Percentiles rank a stretch among this genome's conserved stretches.
Conservation (phyloP, 2,113 vertebrate genomes). For the Serinus canaria region DNA sequence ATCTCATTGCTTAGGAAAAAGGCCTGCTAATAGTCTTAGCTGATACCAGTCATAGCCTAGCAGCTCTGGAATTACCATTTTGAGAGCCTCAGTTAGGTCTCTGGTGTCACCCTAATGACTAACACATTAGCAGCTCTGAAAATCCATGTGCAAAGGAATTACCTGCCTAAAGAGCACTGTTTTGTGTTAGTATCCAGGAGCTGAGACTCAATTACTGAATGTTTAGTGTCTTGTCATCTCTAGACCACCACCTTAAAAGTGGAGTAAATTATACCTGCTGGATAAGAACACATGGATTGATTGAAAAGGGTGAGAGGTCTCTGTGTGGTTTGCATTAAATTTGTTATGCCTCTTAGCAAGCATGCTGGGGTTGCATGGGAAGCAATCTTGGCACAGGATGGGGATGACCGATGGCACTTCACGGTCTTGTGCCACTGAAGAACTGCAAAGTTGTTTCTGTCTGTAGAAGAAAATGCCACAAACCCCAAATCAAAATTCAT, state of each 20-base stretch:
- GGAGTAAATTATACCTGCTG: not conserved
- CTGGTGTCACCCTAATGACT: not conserved
- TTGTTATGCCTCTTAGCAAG: not conserved
- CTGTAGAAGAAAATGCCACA: not conserved
- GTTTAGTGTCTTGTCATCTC: not conserved
- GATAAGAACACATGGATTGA: not conserved
- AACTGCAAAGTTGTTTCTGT: not conserved
- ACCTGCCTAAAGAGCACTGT: not conserved
- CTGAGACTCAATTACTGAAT: not conserved
- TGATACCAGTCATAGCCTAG: not conserved
- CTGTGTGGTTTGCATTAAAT: not conserved
- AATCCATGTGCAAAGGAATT: not conserved
- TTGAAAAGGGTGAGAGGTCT: not conserved
- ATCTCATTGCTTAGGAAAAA: not conserved
- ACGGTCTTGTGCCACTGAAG: not conserved
- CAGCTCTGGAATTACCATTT: not conserved
- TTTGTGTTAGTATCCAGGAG: not conserved
- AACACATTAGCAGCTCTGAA: not conserved
- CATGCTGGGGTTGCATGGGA: not conserved
- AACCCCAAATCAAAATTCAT: not conserved
- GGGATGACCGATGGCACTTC: not conserved
- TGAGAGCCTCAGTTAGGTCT: not conserved
- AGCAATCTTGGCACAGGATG: not conserved
- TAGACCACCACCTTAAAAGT: not conserved
- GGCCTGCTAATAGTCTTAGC: not conserved